Percentiles rank a stretch among this genome's conserved stretches.
phyloP scores from a whole-genome alignment of 2,797 vertebrate species.

The Rhinella marina region DNA sequence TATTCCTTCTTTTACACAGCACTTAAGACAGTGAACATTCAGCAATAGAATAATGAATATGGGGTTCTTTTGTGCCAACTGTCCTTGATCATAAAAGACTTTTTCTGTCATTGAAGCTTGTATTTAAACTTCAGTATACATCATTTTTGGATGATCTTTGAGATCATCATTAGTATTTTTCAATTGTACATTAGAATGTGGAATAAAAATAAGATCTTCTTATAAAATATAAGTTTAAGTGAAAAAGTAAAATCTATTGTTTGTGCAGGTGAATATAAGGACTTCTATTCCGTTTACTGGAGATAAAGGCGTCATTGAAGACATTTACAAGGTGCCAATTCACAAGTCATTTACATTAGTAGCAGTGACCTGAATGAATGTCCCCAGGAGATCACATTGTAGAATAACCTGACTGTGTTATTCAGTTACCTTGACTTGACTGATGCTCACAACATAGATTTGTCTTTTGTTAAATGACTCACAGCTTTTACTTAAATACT shows the following conservation, averaged over 20 bases:
- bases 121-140: neutral
- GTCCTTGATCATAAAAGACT: neutral
- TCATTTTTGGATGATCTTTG: neutral
- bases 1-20: neutral
- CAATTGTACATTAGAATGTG: neutral
- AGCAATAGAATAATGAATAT: neutral
- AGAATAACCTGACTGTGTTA: neutral
- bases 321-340: neutral
- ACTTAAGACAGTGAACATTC: neutral
- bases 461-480: neutral
- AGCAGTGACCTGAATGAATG: neutral
- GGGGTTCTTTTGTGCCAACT: neutral
- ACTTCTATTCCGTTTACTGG: neutral
- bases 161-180: neutral
- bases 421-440: conserved; percentile 14
- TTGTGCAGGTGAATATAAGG: neutral
- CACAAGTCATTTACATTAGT: conserved; percentile 19
- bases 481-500: neutral
- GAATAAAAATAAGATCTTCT: neutral
- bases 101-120: neutral
- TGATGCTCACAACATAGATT: neutral
- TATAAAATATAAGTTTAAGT: neutral
- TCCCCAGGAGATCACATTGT: neutral
- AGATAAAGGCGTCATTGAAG: neutral
- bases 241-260: neutral